Percentiles rank a stretch among this genome's conserved stretches.
These are phyloP conservation scores for Silvanus unidentatus DNA, from an alignment of 2,888 invertebrate species.

Conservation along the genomic window DNA sequence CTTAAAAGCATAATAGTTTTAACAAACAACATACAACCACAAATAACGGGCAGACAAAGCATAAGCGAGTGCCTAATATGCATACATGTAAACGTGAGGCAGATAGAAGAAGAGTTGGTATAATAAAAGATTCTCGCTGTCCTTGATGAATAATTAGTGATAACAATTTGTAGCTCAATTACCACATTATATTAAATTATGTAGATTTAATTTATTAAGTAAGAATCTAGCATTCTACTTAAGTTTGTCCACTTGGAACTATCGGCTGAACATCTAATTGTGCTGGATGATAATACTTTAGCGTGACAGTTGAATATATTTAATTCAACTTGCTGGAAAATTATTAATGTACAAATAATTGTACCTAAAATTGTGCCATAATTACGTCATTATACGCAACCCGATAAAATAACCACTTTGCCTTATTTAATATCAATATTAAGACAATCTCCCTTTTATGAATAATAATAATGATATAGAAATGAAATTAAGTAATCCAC, in stretches of 20 bases:
- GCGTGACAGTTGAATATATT: slow-evolving; percentile 36
- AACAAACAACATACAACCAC: no score
- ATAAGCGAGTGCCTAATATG: no score
- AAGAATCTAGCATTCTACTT: slow-evolving; percentile 29
- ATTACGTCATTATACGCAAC: slow-evolving; percentile 43
- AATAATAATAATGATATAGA: no score
- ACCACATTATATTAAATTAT: slow-evolving; percentile 29
- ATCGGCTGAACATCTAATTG: slow-evolving; percentile 45
- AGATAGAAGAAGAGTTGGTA: no score
- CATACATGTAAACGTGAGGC: no score
- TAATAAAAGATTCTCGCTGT: background rate
- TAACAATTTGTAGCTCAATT: slow-evolving; percentile 25
- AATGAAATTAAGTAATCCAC: no score
- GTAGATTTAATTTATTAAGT: slow-evolving; percentile 29
- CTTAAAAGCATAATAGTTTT: no score
- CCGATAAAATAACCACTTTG: slow-evolving; percentile 33
- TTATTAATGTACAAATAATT: slow-evolving; percentile 44
- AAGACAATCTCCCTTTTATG: background rate
- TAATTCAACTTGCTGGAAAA: slow-evolving; percentile 40
- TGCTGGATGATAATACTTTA: slow-evolving; percentile 35
- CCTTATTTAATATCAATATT: slow-evolving; percentile 16
- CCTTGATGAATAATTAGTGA: slow-evolving; percentile 7
- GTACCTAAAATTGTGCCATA: slow-evolving; percentile 38
- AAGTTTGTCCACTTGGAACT: slow-evolving; percentile 43
- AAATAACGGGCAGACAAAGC: no score